Conservation (phyloP, 2,888 invertebrate species). For the Toxonevra muliebris region DNA sequence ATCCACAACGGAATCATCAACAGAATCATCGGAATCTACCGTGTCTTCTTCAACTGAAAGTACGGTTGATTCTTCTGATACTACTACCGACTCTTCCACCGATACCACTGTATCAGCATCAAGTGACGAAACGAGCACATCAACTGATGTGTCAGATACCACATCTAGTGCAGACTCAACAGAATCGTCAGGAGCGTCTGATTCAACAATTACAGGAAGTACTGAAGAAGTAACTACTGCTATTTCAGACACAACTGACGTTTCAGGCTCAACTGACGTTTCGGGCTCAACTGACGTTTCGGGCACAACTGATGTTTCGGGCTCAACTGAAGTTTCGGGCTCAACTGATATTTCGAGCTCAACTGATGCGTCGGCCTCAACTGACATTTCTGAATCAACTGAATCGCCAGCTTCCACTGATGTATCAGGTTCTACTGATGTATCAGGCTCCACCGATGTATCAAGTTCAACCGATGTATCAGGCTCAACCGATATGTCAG, state of each 20-base stretch:
- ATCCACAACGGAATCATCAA: constrained; percentile 39
- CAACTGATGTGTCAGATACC: constrained; percentile 8
- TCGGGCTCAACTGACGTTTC: not conserved
- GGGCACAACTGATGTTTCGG: constrained; percentile 17
- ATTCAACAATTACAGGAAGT: constrained; percentile 9
- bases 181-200: constrained; percentile 16
- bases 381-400: constrained; percentile 24
- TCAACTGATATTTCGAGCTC: not conserved
- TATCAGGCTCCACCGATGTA: constrained; percentile 24
- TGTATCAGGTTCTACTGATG: constrained; percentile 20
- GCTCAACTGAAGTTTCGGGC: constrained; percentile 11
- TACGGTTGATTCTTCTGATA: constrained; percentile 2
- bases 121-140: constrained; percentile 2
- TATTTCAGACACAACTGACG: constrained; percentile 17
- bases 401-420: constrained; percentile 31
- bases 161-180: not conserved
- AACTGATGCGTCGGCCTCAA: constrained; percentile 10
- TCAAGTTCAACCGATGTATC: not conserved
- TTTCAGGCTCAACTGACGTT: constrained; percentile 6
- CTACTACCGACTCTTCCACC: constrained; percentile 28
- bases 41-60: constrained; percentile 40
- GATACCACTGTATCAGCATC: constrained; percentile 10
- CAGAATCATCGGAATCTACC: constrained; percentile 37
- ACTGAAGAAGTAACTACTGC: constrained; percentile 8
- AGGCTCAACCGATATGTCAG: constrained; percentile 22